Conservation (phyloP, 2,797 vertebrate genomes). For the Monodelphis domestica region DNA sequence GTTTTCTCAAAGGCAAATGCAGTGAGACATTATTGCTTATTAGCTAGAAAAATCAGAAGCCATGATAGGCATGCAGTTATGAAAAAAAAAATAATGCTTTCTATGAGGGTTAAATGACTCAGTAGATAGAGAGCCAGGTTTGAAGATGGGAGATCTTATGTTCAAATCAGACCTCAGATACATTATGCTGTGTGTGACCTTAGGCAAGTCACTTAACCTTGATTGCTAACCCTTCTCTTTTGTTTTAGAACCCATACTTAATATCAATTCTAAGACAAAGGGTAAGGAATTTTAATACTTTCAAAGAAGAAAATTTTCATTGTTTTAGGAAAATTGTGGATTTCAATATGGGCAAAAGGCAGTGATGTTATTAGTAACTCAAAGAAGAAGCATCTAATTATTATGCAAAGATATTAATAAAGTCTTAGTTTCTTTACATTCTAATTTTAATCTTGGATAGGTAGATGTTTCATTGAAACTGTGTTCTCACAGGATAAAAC, state of each 20-base stretch:
- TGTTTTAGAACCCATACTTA: too few species aligned
- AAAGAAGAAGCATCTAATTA: not conserved
- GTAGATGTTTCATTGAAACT: not conserved
- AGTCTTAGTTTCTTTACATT: not conserved
- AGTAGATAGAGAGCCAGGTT: too few species aligned
- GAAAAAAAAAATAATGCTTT: not conserved
- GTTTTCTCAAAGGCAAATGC: slow-evolving; percentile 7
- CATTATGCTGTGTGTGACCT: too few species aligned
- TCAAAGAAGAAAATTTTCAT: not conserved
- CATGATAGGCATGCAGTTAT: not conserved
- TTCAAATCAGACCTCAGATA: too few species aligned
- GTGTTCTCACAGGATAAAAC: not conserved
- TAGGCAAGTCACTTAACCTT: too few species aligned
- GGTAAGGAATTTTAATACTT: too few species aligned
- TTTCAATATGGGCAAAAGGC: not conserved
- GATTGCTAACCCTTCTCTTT: too few species aligned
- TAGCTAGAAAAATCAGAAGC: not conserved
- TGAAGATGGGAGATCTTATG: too few species aligned
- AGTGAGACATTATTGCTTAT: not conserved
- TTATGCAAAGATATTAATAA: not conserved
- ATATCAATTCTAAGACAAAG: too few species aligned
- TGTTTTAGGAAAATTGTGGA: not conserved
- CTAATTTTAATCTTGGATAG: not conserved
- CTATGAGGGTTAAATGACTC: not conserved
- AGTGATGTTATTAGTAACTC: not conserved